A percentile compares a stretch with the other conserved stretches of the same genome.
Evolutionary conservation across 2,888 invertebrate species (phyloP).

Genomic region (Atherix ibis): DNA sequence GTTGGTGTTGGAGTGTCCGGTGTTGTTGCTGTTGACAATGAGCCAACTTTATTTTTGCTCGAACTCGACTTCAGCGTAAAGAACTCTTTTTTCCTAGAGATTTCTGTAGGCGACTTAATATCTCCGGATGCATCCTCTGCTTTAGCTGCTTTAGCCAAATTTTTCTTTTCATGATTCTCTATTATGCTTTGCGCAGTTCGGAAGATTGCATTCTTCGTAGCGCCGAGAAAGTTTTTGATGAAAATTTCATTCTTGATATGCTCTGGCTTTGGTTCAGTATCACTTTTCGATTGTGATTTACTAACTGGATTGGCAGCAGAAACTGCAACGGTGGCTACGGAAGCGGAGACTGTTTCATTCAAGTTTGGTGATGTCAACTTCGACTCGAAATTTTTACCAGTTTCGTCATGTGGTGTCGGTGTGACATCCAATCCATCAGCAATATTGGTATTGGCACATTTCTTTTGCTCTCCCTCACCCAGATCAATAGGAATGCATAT

Average conservation of each 20-base stretch:
- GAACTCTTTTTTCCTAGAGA: conserved; percentile 31
- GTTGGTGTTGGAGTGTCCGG: conserved; percentile 4
- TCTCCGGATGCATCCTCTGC: conserved; percentile 15
- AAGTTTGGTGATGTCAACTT: not conserved
- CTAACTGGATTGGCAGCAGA: no score
- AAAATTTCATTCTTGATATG: conserved; percentile 26
- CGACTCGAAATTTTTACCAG: conserved; percentile 12
- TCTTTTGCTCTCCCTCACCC: conserved; percentile 7
- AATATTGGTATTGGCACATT: not conserved
- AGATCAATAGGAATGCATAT: conserved; percentile 17
- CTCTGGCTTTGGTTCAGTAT: conserved; percentile 19
- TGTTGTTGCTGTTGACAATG: conserved; percentile 23
- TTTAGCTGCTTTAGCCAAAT: conserved; percentile 27
- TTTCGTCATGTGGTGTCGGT: conserved; percentile 12
- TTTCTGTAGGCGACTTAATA: conserved; percentile 29
- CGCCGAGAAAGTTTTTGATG: conserved; percentile 31
- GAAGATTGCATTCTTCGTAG: conserved; percentile 33
- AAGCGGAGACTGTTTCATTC: no score
- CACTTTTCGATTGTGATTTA: conserved; percentile 4
- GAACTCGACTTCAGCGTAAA: conserved; percentile 27
- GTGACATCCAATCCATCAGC: conserved; percentile 3
- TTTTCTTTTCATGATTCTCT: conserved; percentile 33
- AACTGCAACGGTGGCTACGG: no score
- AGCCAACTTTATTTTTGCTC: conserved; percentile 26
- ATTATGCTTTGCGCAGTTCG: conserved; percentile 34